Evolutionary conservation across 1,140 invertebrate species (phyloP), one percentile per base, ranked within the genome.

Genomic region (Scaptomyza montana): DNA sequence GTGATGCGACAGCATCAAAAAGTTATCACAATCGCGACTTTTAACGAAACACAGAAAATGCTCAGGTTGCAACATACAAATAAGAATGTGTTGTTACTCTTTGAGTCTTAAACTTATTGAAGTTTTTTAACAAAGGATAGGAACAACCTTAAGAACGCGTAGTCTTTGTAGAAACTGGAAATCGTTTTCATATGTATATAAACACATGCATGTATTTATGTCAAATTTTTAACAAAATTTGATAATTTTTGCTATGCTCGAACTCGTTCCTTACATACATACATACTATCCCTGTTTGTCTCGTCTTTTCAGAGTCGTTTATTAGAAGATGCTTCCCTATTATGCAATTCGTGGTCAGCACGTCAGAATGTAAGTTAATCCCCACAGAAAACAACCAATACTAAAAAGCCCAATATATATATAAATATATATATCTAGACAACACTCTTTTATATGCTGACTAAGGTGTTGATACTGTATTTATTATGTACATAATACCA

Each of bases 311-410:
- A 97, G 96, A 96, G 95, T 93, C 95, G 96, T 92, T 96, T 97
- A 92, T 93, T 97, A 92, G 96, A 97, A 93, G 96, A 97, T 93
- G 96, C 96, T 67, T 96, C 96, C 78, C 95, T 97, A 90, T 96
- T 97, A 95, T 97, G 96, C 94, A 97, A 96, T 93, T 96, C 96
- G 43, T 97, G 96, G 96, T 96, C 96, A 89, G 95, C 96, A 74
- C 94, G 96, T 92, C 96, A 96, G 92, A 97, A 97, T 93, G 96
- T 97, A 94, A 95, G 96, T 96, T 77, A 73, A 69, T 63, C 8
- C 59, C 41, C 51, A 62, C 36, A 55, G 33, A 70, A 63, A 59
- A 45, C 46, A 57, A 55, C 33, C 33, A 68, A 30, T 9, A 65
- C 54, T 39, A 43, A 66, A 62, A 62, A 39, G 45, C 9, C 28